These are phyloP conservation scores for Eupithecia vulgata DNA, from an alignment of 2,888 invertebrate species.

Conservation along the genomic window DNA sequence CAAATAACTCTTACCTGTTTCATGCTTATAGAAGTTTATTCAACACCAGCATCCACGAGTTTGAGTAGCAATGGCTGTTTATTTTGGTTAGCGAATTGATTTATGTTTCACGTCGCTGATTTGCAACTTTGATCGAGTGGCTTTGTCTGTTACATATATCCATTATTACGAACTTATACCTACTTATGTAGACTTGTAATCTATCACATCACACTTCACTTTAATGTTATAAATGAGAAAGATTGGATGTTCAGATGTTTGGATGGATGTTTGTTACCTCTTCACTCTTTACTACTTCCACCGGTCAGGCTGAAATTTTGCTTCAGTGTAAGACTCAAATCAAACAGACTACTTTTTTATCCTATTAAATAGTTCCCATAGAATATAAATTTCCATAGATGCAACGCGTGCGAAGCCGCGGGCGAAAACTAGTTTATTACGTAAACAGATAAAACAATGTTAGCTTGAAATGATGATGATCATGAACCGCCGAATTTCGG, in stretches of 20 bases:
- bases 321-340: no score
- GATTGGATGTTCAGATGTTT: no score
- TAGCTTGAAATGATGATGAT: not conserved
- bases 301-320: no score
- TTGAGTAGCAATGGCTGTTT: slow-evolving; percentile 17
- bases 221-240: no score
- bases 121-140: slow-evolving; percentile 32
- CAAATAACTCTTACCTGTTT: no score
- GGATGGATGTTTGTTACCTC: no score
- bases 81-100: slow-evolving; percentile 30
- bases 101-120: slow-evolving; percentile 31
- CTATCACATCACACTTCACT: no score
- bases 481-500: not conserved
- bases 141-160: slow-evolving; percentile 17
- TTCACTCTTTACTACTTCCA: no score
- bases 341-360: no score
- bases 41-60: slow-evolving; percentile 4
- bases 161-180: not conserved
- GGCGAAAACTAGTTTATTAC: not conserved
- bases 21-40: slow-evolving; percentile 4
- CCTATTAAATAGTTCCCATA: no score
- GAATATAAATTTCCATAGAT: no score
- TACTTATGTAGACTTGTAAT: not conserved
- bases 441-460: not conserved
- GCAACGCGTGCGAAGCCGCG: no score